These are phyloP conservation scores for Bhutanitis thaidina DNA, from an alignment of 2,888 invertebrate species.

Conservation along the genomic window DNA sequence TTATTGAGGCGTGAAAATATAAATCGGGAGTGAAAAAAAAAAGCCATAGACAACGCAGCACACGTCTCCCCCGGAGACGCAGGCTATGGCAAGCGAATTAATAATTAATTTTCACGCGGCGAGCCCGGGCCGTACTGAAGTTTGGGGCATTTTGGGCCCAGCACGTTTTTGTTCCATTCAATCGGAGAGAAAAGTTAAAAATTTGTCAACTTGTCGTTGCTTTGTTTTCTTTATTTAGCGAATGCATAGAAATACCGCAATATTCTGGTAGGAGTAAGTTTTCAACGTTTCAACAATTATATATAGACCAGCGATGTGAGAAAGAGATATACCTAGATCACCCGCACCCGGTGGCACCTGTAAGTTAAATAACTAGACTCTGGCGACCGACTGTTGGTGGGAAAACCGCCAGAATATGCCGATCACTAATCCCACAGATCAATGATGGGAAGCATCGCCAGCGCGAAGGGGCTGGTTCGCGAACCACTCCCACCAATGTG, in stretches of 20 bases:
- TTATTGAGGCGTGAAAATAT: conserved; percentile 58
- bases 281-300: neutral
- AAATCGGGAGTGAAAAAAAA: conserved; percentile 46
- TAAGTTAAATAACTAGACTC: no score
- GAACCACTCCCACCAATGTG: no score
- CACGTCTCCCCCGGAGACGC: conserved; percentile 51
- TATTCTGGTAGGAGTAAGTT: neutral
- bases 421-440: no score
- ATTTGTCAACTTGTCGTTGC: conserved; percentile 46
- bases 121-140: conserved; percentile 44
- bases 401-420: no score
- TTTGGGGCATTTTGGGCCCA: conserved; percentile 52
- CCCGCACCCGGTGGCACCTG: no score
- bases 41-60: conserved; percentile 48
- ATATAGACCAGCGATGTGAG: no score
- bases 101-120: conserved; percentile 72
- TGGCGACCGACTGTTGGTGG: no score
- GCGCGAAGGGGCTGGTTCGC: no score
- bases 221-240: conserved; percentile 35
- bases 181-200: conserved; percentile 57
- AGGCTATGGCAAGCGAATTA: conserved; percentile 70
- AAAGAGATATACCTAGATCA: no score
- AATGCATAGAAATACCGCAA: conserved; percentile 1
- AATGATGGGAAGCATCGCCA: no score
- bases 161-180: conserved; percentile 67